Percentiles rank a stretch among this genome's conserved stretches.
Conservation (phyloP, 2,888 invertebrate species). For the Thecophora atra region DNA sequence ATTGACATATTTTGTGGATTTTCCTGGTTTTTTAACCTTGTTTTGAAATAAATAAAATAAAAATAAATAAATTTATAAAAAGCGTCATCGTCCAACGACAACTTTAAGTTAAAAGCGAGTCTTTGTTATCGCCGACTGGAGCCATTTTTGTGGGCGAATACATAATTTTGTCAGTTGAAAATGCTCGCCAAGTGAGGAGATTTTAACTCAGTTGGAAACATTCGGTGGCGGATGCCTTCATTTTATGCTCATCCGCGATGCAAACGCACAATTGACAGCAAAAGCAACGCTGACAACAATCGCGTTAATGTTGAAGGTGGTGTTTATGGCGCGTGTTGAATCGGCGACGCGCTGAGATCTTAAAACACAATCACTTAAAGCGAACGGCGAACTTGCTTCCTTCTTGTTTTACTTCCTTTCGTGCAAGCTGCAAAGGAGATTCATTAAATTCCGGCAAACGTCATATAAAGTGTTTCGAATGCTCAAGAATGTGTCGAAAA, state of each 20-base stretch:
- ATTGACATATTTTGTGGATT: too few species aligned
- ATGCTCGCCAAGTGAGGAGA: background rate
- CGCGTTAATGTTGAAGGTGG: background rate
- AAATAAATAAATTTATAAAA: too few species aligned
- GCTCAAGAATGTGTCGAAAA: too few species aligned
- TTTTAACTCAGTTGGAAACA: too few species aligned
- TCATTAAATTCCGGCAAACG: conserved; percentile 45
- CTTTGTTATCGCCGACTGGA: background rate
- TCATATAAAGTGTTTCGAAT: conserved; percentile 43
- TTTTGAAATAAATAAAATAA: too few species aligned
- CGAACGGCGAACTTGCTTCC: background rate
- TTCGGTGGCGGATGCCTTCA: too few species aligned
- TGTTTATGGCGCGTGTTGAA: background rate
- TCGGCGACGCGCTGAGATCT: too few species aligned
- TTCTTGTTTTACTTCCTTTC: background rate
- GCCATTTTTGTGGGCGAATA: background rate
- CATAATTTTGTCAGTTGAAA: background rate
- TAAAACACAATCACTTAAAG: too few species aligned
- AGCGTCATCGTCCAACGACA: too few species aligned
- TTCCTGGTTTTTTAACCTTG: too few species aligned
- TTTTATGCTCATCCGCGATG: too few species aligned
- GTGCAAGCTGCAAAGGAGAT: conserved; percentile 20
- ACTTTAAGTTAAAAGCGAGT: background rate
- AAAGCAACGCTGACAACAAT: background rate
- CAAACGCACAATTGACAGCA: background rate